Conservation (phyloP, 2,113 vertebrate species). For the Phyllopteryx taeniolatus region DNA sequence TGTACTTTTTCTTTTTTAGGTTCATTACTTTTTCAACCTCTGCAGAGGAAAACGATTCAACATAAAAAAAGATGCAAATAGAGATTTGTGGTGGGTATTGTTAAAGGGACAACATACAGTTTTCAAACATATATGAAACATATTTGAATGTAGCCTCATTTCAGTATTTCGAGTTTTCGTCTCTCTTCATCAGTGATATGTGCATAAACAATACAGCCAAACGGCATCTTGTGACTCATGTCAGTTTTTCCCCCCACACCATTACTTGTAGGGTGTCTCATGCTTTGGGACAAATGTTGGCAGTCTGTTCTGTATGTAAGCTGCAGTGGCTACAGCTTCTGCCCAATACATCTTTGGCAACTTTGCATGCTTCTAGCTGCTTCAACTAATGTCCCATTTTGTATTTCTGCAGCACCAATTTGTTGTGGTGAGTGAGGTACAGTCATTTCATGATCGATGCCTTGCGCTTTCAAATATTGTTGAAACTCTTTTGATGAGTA, state of each 20-base stretch:
- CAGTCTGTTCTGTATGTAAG: constrained; percentile 7
- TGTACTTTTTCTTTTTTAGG: too few relatives aligned
- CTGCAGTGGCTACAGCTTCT: constrained; percentile 13
- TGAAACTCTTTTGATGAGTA: constrained; percentile 15
- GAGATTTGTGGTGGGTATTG: too few relatives aligned
- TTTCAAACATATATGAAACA: too few relatives aligned
- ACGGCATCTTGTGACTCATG: constrained; percentile 10
- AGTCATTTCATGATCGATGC: constrained; percentile 16
- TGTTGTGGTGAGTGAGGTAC: constrained; percentile 15
- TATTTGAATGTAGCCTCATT: too few relatives aligned
- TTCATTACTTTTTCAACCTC: too few relatives aligned
- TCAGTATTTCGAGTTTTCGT: too few relatives aligned
- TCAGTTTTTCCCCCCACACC: not conserved
- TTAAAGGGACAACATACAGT: too few relatives aligned
- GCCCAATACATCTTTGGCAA: constrained; percentile 7
- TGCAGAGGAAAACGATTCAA: too few relatives aligned
- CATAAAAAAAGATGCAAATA: too few relatives aligned
- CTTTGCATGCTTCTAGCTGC: constrained; percentile 6
- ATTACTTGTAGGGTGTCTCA: constrained; percentile 5
- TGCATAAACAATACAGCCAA: constrained; percentile 15
- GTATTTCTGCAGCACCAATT: constrained; percentile 14
- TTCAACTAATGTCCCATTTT: constrained; percentile 15
- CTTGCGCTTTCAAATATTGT: not conserved
- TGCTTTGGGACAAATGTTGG: not conserved
- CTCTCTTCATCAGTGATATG: too few relatives aligned